Percentiles rank a stretch among this genome's conserved stretches.
These are phyloP conservation scores for Stigmatopora nigra DNA, from an alignment of 2,113 vertebrate genomes.

Conservation along the genomic window DNA sequence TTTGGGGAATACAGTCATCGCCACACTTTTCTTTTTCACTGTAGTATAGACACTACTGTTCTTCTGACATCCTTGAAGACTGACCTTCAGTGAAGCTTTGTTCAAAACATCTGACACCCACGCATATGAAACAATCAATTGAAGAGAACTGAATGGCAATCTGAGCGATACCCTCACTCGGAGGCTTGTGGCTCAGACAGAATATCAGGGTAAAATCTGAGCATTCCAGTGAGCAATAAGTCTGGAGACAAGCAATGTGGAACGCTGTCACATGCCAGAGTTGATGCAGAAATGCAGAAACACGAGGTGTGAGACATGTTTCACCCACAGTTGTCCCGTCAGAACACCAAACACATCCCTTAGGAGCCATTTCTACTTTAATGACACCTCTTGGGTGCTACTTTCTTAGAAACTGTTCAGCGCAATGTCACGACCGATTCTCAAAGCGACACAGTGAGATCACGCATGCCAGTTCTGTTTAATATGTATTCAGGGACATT, in stretches of 20 bases:
- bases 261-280: constrained; percentile 39
- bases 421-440: constrained; percentile 13
- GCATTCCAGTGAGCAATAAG: constrained; percentile 19
- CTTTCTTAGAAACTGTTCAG: background rate
- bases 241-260: constrained; percentile 6
- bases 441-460: background rate
- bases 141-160: background rate
- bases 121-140: background rate
- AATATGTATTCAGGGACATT: background rate
- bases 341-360: constrained; percentile 42
- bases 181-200: constrained; percentile 3
- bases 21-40: too few species aligned
- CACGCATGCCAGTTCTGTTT: constrained; percentile 5
- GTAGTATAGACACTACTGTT: too few species aligned
- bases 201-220: constrained; percentile 23
- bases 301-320: constrained; percentile 35
- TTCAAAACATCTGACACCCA: background rate
- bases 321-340: constrained; percentile 34
- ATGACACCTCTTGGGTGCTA: constrained; percentile 13
- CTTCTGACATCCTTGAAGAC: background rate
- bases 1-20: too few species aligned
- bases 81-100: background rate
- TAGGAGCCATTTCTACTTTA: background rate
- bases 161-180: constrained; percentile 9
- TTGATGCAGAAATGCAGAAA: constrained; percentile 17